Evolutionary conservation across 2,113 vertebrate genomes (phyloP).

Genomic region (Perca schrenkii): DNA sequence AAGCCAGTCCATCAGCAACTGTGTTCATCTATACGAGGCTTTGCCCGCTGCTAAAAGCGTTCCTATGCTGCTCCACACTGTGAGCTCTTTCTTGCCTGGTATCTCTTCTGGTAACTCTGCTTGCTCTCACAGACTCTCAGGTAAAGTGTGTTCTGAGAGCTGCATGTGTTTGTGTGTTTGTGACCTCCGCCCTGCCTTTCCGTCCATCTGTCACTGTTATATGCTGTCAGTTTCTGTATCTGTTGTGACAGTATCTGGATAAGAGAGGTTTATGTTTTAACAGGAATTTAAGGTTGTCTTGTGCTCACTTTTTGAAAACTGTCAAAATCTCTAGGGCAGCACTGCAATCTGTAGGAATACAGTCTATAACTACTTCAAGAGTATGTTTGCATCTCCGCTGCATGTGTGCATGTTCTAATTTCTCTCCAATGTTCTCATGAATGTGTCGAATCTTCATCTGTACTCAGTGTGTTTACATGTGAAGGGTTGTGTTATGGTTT

Average conservation of each 20-base stretch:
- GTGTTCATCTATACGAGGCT: conserved; percentile 97
- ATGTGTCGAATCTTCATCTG: not conserved
- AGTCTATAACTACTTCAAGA: not conserved
- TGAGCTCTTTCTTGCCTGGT: conserved; percentile 99
- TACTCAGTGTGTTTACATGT: not conserved
- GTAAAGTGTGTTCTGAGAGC: conserved; percentile 86
- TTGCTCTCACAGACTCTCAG: conserved; percentile 98
- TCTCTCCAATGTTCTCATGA: not conserved
- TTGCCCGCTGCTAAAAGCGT: conserved; percentile 98
- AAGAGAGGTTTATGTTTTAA: conserved; percentile 17
- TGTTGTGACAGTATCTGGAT: conserved; percentile 19
- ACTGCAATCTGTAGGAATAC: not conserved
- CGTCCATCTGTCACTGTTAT: conserved; percentile 34
- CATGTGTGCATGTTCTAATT: conserved; percentile 56
- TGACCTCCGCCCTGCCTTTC: conserved; percentile 41
- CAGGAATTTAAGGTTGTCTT: not conserved
- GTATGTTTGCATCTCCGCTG: conserved; percentile 27
- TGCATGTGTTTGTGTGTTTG: conserved; percentile 65
- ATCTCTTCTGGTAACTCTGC: conserved; percentile 95
- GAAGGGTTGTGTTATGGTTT: not conserved
- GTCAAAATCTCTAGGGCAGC: not conserved
- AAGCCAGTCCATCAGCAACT: conserved; percentile 99
- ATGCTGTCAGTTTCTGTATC: not conserved
- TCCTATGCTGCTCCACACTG: conserved; percentile 98
- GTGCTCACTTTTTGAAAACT: not conserved